phyloP scores from a whole-genome alignment of 1,140 invertebrate species.

The Battus philenor region DNA sequence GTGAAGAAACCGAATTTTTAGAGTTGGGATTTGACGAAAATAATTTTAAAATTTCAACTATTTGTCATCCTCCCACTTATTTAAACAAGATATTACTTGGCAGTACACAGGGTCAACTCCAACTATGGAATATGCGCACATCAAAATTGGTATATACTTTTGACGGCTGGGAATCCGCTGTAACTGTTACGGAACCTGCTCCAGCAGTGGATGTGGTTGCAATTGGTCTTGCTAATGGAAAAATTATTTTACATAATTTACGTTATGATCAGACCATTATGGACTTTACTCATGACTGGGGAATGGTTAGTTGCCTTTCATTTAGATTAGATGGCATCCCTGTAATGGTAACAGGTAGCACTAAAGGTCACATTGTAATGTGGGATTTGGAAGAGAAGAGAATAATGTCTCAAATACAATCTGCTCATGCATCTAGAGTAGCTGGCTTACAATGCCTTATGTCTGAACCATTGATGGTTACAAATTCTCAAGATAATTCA shows the following conservation, averaged over 20 bases:
- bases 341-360: slow-evolving; percentile 90
- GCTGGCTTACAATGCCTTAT: slow-evolving; percentile 89
- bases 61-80: slow-evolving; percentile 94
- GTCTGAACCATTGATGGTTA: slow-evolving; percentile 92
- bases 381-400: slow-evolving; percentile 95
- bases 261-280: slow-evolving; percentile 90
- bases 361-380: slow-evolving; percentile 89
- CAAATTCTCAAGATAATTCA: slow-evolving; percentile 96
- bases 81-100: slow-evolving; percentile 96
- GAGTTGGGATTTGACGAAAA: slow-evolving; percentile 84
- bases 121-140: slow-evolving; percentile 93
- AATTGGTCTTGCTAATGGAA: slow-evolving; percentile 88
- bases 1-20: slow-evolving; percentile 80
- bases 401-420: slow-evolving; percentile 83
- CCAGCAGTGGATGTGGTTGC: slow-evolving; percentile 94
- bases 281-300: slow-evolving; percentile 94
- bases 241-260: slow-evolving; percentile 93
- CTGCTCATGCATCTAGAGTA: slow-evolving; percentile 86
- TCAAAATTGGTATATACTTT: slow-evolving; percentile 89
- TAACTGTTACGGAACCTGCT: slow-evolving; percentile 87
- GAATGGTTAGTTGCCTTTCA: slow-evolving; percentile 87
- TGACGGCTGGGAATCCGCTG: slow-evolving; percentile 82
- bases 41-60: slow-evolving; percentile 84
- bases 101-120: slow-evolving; percentile 90
- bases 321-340: slow-evolving; percentile 93